Conservation (phyloP, 53 echinoderm and acorn worm genomes). For the Luidia sarsii region DNA sequence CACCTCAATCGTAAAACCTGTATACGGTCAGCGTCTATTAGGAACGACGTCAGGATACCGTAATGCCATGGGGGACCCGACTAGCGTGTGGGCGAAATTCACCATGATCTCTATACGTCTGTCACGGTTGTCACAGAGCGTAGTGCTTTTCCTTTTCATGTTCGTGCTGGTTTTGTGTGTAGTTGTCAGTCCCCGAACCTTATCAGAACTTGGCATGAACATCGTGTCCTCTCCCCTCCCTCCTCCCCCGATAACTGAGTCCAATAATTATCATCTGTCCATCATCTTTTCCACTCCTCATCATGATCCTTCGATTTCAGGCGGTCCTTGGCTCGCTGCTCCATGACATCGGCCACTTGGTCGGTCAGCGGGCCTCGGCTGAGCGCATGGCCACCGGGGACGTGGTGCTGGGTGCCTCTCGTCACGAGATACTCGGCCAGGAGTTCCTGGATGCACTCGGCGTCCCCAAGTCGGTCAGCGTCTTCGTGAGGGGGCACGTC, state of each 20-base stretch:
- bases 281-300: background rate
- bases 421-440: conserved; percentile 71
- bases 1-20: too few species aligned
- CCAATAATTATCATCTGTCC: background rate
- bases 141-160: too few species aligned
- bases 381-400: conserved; percentile 68
- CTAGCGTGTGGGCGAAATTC: too few species aligned
- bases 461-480: conserved; percentile 59
- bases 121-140: too few species aligned
- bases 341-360: conserved; percentile 85
- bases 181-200: background rate
- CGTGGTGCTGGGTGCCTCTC: conserved; percentile 47
- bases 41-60: too few species aligned
- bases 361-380: conserved; percentile 51
- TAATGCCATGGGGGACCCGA: too few species aligned
- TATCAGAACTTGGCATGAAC: too few species aligned
- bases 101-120: too few species aligned
- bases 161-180: background rate
- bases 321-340: conserved; percentile 78
- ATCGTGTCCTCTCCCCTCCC: background rate
- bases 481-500: conserved; percentile 75
- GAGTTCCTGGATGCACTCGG: conserved; percentile 64
- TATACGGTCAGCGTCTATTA: too few species aligned
- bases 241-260: background rate
- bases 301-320: conserved; percentile 3